These are phyloP conservation scores for Tachina lurida DNA, from an alignment of 2,888 invertebrate genomes.

Conservation along the genomic window DNA sequence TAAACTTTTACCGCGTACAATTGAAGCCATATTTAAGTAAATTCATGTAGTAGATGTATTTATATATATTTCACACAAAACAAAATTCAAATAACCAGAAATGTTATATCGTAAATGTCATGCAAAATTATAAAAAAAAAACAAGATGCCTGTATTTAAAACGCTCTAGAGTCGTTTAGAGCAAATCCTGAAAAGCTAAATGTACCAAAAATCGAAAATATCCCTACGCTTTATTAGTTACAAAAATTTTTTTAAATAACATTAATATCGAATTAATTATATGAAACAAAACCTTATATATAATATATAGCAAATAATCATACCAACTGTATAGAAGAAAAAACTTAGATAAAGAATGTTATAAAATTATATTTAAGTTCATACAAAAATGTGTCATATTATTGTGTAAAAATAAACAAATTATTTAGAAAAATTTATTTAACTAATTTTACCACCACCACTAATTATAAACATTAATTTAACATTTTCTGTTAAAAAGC, in stretches of 20 bases:
- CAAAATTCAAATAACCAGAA: slow-evolving; percentile 14
- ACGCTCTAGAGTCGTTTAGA: slow-evolving; percentile 26
- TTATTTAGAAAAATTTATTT: no score
- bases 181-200: slow-evolving; percentile 58
- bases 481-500: no score
- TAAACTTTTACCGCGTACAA: not conserved
- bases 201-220: slow-evolving; percentile 51
- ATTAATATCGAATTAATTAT: slow-evolving; percentile 21
- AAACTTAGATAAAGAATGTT: slow-evolving; percentile 2
- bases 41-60: not conserved
- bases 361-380: not conserved
- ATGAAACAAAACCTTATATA: not conserved
- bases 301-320: not conserved
- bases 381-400: no score
- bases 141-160: slow-evolving; percentile 2
- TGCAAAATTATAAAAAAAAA: slow-evolving; percentile 4
- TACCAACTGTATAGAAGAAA: not conserved
- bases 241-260: slow-evolving; percentile 18
- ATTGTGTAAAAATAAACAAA: no score
- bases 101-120: slow-evolving; percentile 11
- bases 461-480: no score
- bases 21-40: not conserved
- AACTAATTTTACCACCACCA: no score
- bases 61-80: slow-evolving; percentile 9
- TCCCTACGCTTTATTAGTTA: slow-evolving; percentile 66